Conservation (phyloP, 1,140 invertebrate genomes). For the Leptestheria dahalacensis region DNA sequence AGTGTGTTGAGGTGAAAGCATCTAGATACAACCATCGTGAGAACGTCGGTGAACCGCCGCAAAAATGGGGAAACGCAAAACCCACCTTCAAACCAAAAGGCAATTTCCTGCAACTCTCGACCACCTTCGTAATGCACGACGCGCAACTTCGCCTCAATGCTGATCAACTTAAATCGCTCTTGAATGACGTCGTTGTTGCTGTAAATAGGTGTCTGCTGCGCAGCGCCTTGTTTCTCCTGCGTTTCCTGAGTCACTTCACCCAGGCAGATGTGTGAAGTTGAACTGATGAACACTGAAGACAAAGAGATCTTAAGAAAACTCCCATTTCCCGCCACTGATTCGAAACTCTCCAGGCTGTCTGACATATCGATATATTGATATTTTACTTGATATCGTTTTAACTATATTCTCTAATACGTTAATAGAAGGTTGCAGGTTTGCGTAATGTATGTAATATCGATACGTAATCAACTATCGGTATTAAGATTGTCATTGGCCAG, state of each 20-base stretch:
- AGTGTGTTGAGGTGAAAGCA: too few species aligned
- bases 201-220: neutral
- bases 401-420: too few species aligned
- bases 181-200: neutral
- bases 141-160: neutral
- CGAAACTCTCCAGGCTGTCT: too few species aligned
- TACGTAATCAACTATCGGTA: too few species aligned
- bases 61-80: neutral
- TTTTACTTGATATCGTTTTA: too few species aligned
- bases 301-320: neutral
- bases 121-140: neutral
- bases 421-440: too few species aligned
- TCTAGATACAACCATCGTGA: neutral
- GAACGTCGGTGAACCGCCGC: neutral
- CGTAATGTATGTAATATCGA: too few species aligned
- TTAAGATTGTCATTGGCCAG: too few species aligned
- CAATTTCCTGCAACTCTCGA: conserved; percentile 7
- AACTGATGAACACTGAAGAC: neutral
- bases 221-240: neutral
- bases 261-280: conserved; percentile 8
- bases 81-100: conserved; percentile 14
- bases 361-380: too few species aligned
- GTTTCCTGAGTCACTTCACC: neutral
- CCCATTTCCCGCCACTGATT: too few species aligned
- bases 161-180: neutral